Evolutionary conservation across 2,113 vertebrate species (phyloP).

Genomic region (Dipodomys spectabilis): DNA sequence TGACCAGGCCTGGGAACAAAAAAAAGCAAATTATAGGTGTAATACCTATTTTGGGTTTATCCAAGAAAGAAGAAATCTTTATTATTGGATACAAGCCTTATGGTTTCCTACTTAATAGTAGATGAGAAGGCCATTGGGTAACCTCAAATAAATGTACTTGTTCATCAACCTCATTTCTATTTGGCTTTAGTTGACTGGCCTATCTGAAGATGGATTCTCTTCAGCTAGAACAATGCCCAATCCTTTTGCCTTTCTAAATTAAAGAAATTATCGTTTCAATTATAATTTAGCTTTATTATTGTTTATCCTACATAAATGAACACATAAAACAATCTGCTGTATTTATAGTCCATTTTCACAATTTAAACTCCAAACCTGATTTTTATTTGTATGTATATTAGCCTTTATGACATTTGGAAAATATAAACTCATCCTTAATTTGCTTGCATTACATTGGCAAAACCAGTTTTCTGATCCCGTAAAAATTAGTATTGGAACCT

Average conservation of each 20-base stretch:
- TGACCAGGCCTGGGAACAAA: neutral
- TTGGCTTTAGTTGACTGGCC: neutral
- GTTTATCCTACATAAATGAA: neutral
- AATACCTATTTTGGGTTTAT: neutral
- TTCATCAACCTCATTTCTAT: neutral
- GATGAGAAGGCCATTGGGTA: neutral
- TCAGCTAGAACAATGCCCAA: neutral
- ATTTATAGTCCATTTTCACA: neutral
- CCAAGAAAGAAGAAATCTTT: neutral
- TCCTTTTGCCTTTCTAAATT: neutral
- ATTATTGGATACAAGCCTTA: neutral
- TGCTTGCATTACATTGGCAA: slow-evolving; percentile 38
- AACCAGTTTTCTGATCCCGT: neutral
- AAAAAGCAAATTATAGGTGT: neutral
- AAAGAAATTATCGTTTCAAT: neutral
- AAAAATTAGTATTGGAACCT: neutral
- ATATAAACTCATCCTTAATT: neutral
- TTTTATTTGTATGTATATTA: neutral
- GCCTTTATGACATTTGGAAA: slow-evolving; percentile 1
- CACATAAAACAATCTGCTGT: neutral
- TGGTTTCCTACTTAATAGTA: neutral
- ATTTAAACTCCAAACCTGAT: neutral
- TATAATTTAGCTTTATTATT: neutral
- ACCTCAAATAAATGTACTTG: neutral
- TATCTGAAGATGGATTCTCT: neutral